These are phyloP conservation scores for Galerucella pusilla DNA, from an alignment of 2,888 invertebrate genomes.

Conservation along the genomic window DNA sequence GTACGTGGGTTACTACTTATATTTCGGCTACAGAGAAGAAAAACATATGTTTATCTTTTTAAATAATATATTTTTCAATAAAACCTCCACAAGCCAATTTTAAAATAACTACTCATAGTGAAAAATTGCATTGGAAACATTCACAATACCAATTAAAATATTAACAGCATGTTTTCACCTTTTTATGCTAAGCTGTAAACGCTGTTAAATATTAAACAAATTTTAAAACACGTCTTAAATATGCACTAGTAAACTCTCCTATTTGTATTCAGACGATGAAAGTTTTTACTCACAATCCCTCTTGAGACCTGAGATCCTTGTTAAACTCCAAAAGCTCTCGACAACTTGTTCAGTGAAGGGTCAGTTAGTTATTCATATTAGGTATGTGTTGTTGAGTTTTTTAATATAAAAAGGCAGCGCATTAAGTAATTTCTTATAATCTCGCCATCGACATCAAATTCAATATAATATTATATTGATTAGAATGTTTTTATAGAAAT, in stretches of 20 bases:
- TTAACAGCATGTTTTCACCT: too few relatives aligned
- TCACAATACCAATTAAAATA: too few relatives aligned
- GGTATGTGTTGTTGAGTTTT: not conserved
- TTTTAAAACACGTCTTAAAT: slow-evolving; percentile 3
- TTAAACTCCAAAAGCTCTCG: slow-evolving; percentile 23
- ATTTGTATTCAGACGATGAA: slow-evolving; percentile 12
- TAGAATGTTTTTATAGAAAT: too few relatives aligned
- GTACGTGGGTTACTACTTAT: too few relatives aligned
- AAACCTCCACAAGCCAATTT: too few relatives aligned
- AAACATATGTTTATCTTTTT: too few relatives aligned
- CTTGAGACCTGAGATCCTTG: slow-evolving; percentile 24
- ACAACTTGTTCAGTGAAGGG: slow-evolving; percentile 25
- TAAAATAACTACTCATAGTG: too few relatives aligned
- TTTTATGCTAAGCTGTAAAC: too few relatives aligned
- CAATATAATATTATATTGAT: too few relatives aligned
- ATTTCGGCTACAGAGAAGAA: too few relatives aligned
- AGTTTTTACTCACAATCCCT: slow-evolving; percentile 14
- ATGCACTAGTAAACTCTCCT: not conserved
- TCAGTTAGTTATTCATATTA: slow-evolving; percentile 17
- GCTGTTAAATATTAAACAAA: not conserved
- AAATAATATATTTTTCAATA: too few relatives aligned
- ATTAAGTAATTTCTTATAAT: not conserved
- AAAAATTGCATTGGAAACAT: too few relatives aligned
- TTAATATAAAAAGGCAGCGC: not conserved
- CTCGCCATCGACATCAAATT: not conserved